Percentiles rank a stretch among this genome's conserved stretches.
Conservation (phyloP, 2,888 invertebrate species). For the Trichogramma dendrolimi region DNA sequence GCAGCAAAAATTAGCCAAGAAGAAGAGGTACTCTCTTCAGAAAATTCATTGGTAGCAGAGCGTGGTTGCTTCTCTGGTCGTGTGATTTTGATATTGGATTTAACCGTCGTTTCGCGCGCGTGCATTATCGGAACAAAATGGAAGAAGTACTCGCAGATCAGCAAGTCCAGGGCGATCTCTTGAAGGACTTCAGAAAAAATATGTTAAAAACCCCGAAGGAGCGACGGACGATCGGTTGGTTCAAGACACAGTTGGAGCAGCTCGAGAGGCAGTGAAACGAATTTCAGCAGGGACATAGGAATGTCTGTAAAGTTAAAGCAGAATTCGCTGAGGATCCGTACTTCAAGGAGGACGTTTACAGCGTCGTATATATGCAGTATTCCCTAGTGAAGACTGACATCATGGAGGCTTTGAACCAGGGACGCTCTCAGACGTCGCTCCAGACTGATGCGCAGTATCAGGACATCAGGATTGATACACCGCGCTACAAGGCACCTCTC, state of each 20-base stretch:
- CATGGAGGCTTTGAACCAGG: neutral
- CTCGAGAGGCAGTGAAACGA: neutral
- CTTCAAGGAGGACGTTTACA: neutral
- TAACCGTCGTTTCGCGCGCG: neutral
- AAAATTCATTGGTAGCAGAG: too few relatives aligned
- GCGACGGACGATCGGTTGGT: neutral
- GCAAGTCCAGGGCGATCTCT: neutral
- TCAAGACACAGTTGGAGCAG: neutral
- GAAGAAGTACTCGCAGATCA: neutral
- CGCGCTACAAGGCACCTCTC: neutral
- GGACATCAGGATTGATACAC: neutral
- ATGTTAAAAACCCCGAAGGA: neutral
- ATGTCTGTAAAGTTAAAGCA: neutral
- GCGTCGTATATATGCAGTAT: neutral
- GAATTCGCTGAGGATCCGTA: neutral
- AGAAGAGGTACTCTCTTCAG: too few relatives aligned
- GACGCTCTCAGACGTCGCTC: neutral
- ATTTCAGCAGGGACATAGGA: neutral
- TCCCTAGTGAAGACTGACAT: neutral
- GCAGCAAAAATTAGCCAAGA: too few relatives aligned
- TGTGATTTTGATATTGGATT: too few relatives aligned
- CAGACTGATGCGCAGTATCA: neutral
- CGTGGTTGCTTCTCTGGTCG: too few relatives aligned
- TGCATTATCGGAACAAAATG: neutral
- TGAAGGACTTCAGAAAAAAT: neutral